These are phyloP conservation scores for Pogonocichla stellata DNA, from an alignment of 2,113 vertebrate genomes.

Conservation along the genomic window DNA sequence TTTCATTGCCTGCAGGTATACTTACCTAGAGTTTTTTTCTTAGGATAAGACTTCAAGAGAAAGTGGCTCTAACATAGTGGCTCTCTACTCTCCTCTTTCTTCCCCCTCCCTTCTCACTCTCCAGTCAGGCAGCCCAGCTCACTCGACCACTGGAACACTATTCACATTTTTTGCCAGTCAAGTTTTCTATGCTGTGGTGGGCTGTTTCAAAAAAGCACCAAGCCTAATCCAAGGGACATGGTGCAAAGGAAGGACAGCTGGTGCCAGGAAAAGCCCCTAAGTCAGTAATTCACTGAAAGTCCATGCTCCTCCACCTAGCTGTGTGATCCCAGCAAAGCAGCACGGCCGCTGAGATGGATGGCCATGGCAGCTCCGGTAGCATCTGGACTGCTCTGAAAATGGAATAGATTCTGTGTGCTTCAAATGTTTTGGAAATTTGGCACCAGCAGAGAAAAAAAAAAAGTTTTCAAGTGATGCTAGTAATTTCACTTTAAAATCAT, in stretches of 20 bases:
- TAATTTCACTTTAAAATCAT: neutral
- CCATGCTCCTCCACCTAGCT: neutral
- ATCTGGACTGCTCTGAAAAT: neutral
- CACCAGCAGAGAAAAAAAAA: neutral
- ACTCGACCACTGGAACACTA: neutral
- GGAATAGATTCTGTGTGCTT: neutral
- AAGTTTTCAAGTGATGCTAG: neutral
- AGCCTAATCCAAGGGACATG: neutral
- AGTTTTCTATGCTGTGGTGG: neutral
- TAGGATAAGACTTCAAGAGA: slow-evolving; percentile 66
- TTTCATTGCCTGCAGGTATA: slow-evolving; percentile 59
- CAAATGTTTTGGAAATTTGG: neutral
- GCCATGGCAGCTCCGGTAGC: neutral
- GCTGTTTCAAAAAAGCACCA: neutral
- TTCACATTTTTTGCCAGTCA: neutral
- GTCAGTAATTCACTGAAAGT: neutral
- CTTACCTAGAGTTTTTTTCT: slow-evolving; percentile 55
- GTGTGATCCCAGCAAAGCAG: neutral
- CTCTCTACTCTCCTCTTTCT: slow-evolving; percentile 20
- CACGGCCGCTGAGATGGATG: neutral
- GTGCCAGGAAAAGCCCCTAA: neutral
- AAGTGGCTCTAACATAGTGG: slow-evolving; percentile 48
- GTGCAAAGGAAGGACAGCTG: neutral
- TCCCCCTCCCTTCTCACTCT: slow-evolving; percentile 19
- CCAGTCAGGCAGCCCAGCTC: slow-evolving; percentile 28